Evolutionary conservation across 2,888 invertebrate genomes (phyloP).

Genomic region (Morpho deidamia): DNA sequence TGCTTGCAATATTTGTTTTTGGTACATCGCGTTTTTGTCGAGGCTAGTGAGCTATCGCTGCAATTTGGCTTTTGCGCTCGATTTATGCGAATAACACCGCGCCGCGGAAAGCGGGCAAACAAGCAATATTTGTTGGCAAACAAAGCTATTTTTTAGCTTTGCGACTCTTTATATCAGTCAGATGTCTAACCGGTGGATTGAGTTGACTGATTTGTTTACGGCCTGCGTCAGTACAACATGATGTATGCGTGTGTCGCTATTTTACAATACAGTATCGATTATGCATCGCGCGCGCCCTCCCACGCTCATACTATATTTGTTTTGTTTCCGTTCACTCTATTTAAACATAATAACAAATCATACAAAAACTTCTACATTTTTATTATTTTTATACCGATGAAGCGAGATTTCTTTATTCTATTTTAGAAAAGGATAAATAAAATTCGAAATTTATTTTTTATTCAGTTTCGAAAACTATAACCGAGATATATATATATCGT

Average conservation of each 20-base stretch:
- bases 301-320: constrained; percentile 13
- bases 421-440: not conserved
- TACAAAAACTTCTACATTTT: constrained; percentile 3
- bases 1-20: constrained; percentile 59
- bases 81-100: constrained; percentile 70
- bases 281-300: constrained; percentile 15
- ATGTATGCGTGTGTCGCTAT: constrained; percentile 27
- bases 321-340: constrained; percentile 16
- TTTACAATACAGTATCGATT: constrained; percentile 27
- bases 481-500: too few relatives aligned
- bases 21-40: constrained; percentile 65
- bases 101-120: constrained; percentile 68
- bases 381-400: not conserved
- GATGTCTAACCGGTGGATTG: constrained; percentile 47
- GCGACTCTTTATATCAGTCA: constrained; percentile 62
- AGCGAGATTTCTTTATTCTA: not conserved
- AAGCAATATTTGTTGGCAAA: constrained; percentile 64
- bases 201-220: constrained; percentile 43
- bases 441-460: too few relatives aligned
- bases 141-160: constrained; percentile 57
- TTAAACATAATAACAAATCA: constrained; percentile 13
- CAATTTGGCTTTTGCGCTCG: constrained; percentile 70
- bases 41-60: constrained; percentile 62
- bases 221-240: constrained; percentile 28
- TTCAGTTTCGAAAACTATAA: too few relatives aligned